Evolutionary conservation across 1,140 invertebrate species (phyloP).

Genomic region (Sinonovacula constricta): DNA sequence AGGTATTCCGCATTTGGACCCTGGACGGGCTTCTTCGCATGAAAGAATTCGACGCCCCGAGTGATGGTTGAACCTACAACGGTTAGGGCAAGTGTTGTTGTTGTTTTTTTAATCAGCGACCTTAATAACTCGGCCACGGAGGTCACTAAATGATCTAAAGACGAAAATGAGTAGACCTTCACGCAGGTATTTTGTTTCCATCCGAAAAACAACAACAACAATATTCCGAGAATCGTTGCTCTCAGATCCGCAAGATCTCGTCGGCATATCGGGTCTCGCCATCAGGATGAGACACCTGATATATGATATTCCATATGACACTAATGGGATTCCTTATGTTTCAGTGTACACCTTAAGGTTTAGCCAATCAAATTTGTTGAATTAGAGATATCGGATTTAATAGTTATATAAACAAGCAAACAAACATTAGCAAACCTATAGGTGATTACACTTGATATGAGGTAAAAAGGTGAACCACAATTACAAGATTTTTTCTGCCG

Average conservation of each 20-base stretch:
- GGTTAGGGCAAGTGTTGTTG: constrained; percentile 10
- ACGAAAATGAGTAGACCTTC: constrained; percentile 22
- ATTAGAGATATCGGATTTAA: too few species aligned
- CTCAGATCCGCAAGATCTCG: constrained; percentile 22
- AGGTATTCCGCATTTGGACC: constrained; percentile 30
- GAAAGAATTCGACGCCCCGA: constrained; percentile 18
- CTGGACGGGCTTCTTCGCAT: constrained; percentile 24
- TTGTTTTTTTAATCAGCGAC: constrained; percentile 18
- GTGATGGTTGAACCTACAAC: constrained; percentile 15
- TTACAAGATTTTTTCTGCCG: too few species aligned
- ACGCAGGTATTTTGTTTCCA: constrained; percentile 7
- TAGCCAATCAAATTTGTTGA: too few species aligned
- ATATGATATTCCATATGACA: too few species aligned
- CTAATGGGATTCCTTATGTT: too few species aligned
- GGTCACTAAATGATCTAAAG: constrained; percentile 25
- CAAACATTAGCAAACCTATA: too few species aligned
- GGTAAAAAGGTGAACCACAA: too few species aligned
- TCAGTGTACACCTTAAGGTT: too few species aligned
- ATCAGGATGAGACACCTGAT: too few species aligned
- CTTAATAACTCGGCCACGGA: constrained; percentile 4
- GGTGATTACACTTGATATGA: too few species aligned
- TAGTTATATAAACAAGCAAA: too few species aligned
- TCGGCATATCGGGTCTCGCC: too few species aligned
- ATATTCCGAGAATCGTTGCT: constrained; percentile 28
- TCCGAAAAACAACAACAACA: neutral